Conservation (phyloP, 2,113 vertebrate genomes). For the Clupea harengus region DNA sequence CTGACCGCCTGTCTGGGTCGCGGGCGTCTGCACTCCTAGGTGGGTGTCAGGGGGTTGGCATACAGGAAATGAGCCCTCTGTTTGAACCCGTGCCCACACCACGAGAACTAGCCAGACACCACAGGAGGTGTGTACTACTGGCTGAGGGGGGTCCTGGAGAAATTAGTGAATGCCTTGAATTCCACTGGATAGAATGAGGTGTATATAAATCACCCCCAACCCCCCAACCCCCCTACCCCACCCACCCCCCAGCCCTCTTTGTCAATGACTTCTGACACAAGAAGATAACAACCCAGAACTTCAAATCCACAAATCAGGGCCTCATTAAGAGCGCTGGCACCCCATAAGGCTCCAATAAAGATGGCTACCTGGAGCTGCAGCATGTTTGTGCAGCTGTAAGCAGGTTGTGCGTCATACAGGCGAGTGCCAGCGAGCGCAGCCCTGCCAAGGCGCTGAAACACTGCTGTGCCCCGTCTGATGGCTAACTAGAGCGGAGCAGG, state of each 20-base stretch:
- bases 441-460: constrained; percentile 28
- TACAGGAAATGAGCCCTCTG: constrained; percentile 45
- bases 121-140: not conserved
- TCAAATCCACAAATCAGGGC: constrained; percentile 61
- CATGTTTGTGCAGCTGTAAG: constrained; percentile 51
- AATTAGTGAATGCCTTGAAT: constrained; percentile 58
- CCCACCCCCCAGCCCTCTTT: constrained; percentile 46
- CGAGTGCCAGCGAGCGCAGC: constrained; percentile 41
- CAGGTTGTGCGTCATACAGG: constrained; percentile 31
- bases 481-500: constrained; percentile 38
- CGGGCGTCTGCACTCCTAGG: not conserved
- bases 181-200: constrained; percentile 48
- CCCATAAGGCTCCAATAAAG: constrained; percentile 49
- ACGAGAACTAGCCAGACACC: not conserved
- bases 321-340: constrained; percentile 55
- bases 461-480: constrained; percentile 36
- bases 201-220: constrained; percentile 37
- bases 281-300: constrained; percentile 61
- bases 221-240: too few species aligned
- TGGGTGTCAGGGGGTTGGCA: constrained; percentile 56
- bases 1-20: not conserved
- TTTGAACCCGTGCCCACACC: constrained; percentile 19
- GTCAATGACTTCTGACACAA: constrained; percentile 61
- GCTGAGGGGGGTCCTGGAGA: constrained; percentile 52
- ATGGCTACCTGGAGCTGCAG: constrained; percentile 51